A percentile compares a stretch with the other conserved stretches of the same genome.
These are phyloP conservation scores for Nothoprocta pentlandii DNA, from an alignment of 2,113 vertebrate genomes.

Conservation along the genomic window DNA sequence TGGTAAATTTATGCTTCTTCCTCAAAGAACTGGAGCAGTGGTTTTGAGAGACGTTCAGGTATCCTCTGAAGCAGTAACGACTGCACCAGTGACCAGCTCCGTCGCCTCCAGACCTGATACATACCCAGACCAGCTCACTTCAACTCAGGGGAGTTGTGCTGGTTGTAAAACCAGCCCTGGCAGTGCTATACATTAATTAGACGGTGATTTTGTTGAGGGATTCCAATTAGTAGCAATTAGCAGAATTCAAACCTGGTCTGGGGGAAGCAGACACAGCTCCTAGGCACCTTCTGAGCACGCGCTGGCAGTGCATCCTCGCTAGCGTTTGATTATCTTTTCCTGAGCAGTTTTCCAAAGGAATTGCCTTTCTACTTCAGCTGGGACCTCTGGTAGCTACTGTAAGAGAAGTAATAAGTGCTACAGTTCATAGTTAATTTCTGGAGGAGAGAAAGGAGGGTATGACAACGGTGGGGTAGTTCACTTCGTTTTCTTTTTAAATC, in stretches of 20 bases:
- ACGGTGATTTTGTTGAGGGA: neutral
- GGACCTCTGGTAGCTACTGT: neutral
- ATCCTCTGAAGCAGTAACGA: too few species aligned
- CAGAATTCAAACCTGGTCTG: neutral
- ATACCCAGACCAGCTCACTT: neutral
- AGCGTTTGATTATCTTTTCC: neutral
- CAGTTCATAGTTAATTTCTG: neutral
- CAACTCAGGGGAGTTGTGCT: neutral
- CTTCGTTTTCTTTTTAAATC: neutral
- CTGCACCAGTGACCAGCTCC: neutral
- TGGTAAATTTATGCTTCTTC: neutral
- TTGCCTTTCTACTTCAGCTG: neutral
- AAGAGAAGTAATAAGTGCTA: neutral
- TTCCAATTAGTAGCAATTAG: too few species aligned
- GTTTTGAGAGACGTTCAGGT: too few species aligned
- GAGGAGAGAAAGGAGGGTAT: neutral
- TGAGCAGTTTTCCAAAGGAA: neutral
- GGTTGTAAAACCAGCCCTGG: neutral
- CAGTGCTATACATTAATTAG: neutral
- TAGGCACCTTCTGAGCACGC: neutral
- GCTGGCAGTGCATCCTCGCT: neutral
- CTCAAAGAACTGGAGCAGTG: too few species aligned
- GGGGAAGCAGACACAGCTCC: neutral
- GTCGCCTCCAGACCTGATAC: neutral
- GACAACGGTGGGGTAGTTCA: neutral